Conservation (phyloP, 2,888 invertebrate species). For the Brenthis hecate region DNA sequence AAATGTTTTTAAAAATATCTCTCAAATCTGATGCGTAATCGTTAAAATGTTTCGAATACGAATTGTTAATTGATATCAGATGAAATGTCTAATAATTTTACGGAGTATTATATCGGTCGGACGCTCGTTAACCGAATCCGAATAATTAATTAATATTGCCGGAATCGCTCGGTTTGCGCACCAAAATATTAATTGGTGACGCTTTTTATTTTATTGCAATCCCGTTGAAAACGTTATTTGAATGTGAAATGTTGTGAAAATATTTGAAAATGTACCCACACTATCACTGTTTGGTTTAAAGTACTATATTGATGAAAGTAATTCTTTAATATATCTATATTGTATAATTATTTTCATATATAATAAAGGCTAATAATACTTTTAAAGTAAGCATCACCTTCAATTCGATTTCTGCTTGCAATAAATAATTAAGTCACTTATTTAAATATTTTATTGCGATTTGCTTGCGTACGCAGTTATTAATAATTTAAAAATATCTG, state of each 20-base stretch:
- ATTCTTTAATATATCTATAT: too few relatives aligned
- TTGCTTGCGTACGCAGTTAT: too few relatives aligned
- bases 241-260: background rate
- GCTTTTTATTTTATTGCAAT: constrained; percentile 27
- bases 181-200: constrained; percentile 35
- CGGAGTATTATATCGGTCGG: constrained; percentile 38
- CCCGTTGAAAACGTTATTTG: background rate
- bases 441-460: too few relatives aligned
- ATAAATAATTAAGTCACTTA: too few relatives aligned
- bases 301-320: too few relatives aligned
- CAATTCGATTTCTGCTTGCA: too few relatives aligned
- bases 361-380: too few relatives aligned
- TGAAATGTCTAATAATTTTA: constrained; percentile 55
- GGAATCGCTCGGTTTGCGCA: constrained; percentile 23
- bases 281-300: too few relatives aligned
- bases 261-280: too few relatives aligned
- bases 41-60: constrained; percentile 59
- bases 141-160: constrained; percentile 56
- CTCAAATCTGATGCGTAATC: constrained; percentile 53
- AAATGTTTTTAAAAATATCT: constrained; percentile 39
- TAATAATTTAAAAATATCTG: too few relatives aligned
- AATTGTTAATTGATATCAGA: constrained; percentile 62
- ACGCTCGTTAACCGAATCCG: constrained; percentile 58
- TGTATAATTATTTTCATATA: too few relatives aligned
- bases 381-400: too few relatives aligned